phyloP scores from a whole-genome alignment of 2,113 vertebrate genomes.

The Pyxicephalus adspersus region DNA sequence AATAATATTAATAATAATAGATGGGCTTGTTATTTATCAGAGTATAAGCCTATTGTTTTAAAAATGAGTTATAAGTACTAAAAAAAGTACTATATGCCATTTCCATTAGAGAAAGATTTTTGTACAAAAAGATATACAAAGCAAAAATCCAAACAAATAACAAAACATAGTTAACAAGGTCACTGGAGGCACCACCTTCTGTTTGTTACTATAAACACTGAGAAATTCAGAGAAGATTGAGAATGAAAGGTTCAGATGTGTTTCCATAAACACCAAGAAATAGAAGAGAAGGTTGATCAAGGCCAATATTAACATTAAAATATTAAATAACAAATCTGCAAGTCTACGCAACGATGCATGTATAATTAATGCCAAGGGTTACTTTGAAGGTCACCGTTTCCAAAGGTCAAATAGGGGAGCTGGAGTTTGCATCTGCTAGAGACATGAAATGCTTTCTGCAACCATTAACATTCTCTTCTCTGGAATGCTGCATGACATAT shows the following conservation, averaged over 20 bases:
- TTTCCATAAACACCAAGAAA: constrained; percentile 11
- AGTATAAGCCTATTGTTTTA: too few relatives aligned
- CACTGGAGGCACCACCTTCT: constrained; percentile 1
- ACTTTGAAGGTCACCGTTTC: constrained; percentile 10
- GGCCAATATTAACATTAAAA: constrained; percentile 47
- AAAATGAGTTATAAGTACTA: too few relatives aligned
- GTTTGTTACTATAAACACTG: too few relatives aligned
- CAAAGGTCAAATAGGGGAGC: constrained; percentile 33
- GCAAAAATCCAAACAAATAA: too few relatives aligned
- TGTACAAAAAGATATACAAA: too few relatives aligned
- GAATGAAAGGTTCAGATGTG: not conserved
- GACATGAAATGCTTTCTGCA: constrained; percentile 1
- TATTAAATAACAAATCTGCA: constrained; percentile 52
- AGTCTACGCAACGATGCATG: constrained; percentile 41
- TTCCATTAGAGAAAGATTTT: too few relatives aligned
- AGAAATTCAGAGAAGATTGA: too few relatives aligned
- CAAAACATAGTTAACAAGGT: not conserved
- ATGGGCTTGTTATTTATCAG: too few relatives aligned
- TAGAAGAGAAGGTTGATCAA: constrained; percentile 20
- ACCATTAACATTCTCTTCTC: constrained; percentile 10
- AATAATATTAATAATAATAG: too few relatives aligned
- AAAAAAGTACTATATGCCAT: too few relatives aligned
- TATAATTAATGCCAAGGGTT: constrained; percentile 44
- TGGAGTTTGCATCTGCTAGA: constrained; percentile 1
- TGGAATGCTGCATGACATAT: not conserved